phyloP scores from a whole-genome alignment of 2,797 vertebrate genomes.

The Knipowitschia caucasica region DNA sequence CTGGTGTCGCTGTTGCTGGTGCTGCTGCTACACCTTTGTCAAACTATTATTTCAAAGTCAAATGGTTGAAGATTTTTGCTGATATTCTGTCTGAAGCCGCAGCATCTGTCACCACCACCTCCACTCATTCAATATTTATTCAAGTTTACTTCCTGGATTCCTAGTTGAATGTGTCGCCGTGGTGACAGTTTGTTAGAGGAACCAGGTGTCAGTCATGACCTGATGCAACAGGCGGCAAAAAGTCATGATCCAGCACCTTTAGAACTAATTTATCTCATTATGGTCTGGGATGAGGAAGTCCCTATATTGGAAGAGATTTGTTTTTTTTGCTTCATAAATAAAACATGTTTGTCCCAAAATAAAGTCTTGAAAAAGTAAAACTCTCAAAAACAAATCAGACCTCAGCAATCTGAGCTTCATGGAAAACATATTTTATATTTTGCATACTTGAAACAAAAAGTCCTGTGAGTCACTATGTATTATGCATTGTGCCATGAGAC shows the following conservation, averaged over 20 bases:
- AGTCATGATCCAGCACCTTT: constrained; percentile 37
- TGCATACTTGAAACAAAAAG: too few species aligned
- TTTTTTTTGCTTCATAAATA: too few species aligned
- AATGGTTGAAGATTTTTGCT: neutral
- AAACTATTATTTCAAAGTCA: neutral
- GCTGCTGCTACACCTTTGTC: neutral
- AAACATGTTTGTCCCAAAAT: too few species aligned
- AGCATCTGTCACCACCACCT: constrained; percentile 9
- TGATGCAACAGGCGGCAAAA: constrained; percentile 63
- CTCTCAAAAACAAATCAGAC: too few species aligned
- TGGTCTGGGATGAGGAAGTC: constrained; percentile 36
- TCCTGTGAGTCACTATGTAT: too few species aligned
- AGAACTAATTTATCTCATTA: constrained; percentile 29
- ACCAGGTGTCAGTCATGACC: constrained; percentile 42
- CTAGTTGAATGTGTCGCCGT: constrained; percentile 16
- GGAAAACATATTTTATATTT: too few species aligned
- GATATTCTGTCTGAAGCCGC: constrained; percentile 15
- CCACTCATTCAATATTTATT: constrained; percentile 7
- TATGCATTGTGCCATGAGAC: too few species aligned
- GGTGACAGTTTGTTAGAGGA: constrained; percentile 18
- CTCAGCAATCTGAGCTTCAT: too few species aligned
- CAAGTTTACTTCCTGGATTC: constrained; percentile 11
- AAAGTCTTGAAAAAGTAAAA: too few species aligned
- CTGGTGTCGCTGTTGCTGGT: neutral
- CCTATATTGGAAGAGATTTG: too few species aligned